These are phyloP conservation scores for Erpobdella octoculata DNA, from an alignment of 2,888 invertebrate species.

Conservation along the genomic window DNA sequence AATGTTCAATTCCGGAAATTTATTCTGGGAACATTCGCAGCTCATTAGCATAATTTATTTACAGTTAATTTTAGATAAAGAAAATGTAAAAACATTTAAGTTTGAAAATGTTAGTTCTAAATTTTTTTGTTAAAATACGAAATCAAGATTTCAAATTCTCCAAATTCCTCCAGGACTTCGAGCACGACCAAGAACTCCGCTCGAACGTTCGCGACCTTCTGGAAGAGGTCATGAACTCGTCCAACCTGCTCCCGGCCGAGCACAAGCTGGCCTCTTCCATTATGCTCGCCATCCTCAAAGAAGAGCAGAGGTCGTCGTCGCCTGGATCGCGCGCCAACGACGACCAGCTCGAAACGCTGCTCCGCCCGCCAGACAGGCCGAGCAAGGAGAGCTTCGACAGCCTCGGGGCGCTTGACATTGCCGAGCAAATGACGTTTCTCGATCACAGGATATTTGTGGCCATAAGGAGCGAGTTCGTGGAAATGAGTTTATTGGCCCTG, in stretches of 20 bases:
- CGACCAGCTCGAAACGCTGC: background rate
- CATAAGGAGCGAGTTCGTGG: constrained; percentile 79
- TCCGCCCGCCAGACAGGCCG: constrained; percentile 52
- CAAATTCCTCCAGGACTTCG: constrained; percentile 69
- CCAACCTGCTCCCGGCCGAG: constrained; percentile 72
- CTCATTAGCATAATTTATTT: too few relatives aligned
- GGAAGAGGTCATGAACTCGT: constrained; percentile 75
- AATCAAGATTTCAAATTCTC: background rate
- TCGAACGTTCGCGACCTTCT: constrained; percentile 74
- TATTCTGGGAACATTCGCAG: too few relatives aligned
- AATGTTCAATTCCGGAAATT: too few relatives aligned
- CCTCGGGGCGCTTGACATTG: constrained; percentile 80
- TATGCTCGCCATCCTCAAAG: constrained; percentile 65
- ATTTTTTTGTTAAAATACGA: background rate
- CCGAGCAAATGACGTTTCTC: constrained; percentile 82
- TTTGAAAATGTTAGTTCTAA: background rate
- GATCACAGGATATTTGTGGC: constrained; percentile 83
- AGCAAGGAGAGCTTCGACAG: constrained; percentile 74
- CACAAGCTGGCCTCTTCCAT: constrained; percentile 80
- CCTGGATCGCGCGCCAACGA: constrained; percentile 12
- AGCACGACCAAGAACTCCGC: constrained; percentile 64
- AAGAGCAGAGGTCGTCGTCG: constrained; percentile 56
- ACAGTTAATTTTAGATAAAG: background rate
- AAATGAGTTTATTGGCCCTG: too few relatives aligned
- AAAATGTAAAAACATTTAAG: background rate